phyloP scores from a whole-genome alignment of 2,113 vertebrate genomes.

The Ciconia stormi region DNA sequence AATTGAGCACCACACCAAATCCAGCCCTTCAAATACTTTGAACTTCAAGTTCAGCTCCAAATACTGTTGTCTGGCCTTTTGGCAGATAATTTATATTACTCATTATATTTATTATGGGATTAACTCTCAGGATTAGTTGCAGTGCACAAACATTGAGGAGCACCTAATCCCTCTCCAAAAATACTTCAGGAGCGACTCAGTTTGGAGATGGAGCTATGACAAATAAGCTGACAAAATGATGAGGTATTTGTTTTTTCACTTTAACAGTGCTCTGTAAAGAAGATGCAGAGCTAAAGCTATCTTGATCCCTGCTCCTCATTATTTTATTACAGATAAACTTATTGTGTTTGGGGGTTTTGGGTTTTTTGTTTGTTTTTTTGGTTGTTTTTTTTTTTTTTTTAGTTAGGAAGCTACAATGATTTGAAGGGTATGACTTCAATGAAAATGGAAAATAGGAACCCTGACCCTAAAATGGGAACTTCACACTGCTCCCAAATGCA shows the following conservation, averaged over 20 bases:
- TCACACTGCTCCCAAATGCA: background rate
- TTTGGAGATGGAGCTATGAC: background rate
- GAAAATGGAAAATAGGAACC: background rate
- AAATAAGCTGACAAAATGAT: background rate
- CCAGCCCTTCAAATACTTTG: background rate
- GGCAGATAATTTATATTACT: background rate
- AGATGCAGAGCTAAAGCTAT: background rate
- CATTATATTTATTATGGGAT: background rate
- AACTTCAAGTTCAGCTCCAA: background rate
- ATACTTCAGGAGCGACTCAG: background rate
- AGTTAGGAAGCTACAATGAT: background rate
- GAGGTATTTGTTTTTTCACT: background rate
- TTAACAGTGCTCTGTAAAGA: background rate
- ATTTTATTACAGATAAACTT: background rate
- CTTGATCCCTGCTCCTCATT: background rate
- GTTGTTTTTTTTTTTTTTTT: background rate
- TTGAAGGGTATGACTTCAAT: background rate
- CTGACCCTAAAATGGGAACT: background rate
- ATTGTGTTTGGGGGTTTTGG: fast-evolving
- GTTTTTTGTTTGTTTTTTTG: no score
- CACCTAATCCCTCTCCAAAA: background rate
- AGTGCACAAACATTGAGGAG: background rate
- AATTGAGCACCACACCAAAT: background rate
- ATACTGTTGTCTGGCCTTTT: background rate
- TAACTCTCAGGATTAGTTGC: background rate